Evolutionary conservation across 2,888 invertebrate genomes (phyloP), one percentile per base, ranked within the genome.

Genomic region (Melieria crassipennis): DNA sequence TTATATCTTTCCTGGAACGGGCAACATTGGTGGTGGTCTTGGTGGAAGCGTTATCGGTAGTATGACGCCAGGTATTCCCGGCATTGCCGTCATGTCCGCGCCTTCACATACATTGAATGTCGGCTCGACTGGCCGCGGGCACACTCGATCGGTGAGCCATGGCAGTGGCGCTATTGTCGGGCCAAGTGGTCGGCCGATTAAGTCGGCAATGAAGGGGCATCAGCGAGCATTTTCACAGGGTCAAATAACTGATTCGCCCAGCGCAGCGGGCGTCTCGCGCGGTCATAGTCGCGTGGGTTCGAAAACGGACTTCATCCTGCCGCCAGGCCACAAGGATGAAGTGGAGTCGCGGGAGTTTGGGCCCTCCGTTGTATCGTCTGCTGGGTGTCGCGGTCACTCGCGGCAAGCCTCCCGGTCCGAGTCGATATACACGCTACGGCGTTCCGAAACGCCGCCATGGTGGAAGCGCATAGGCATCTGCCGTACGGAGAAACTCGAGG

Each of bases 391-490:
- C 70, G 92, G 93, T 4, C 94, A 95, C 86, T 94, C 94, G 5
- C 90, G 95, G n/a, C 95, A 94, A 86, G 94, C 95, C 1, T 95
- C 95, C 11, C 91, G 95, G 78, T 94, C 95, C 7, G 96, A 96
- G 86, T 95, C 95, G 70, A 94, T 96, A 76, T 96, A 96, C 87
- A 96, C 96, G 4, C 89, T 96, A 79, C 90, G 95, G 73, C 91
- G 94, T 76, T 90, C 91, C 70, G 92, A 91, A 16, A 91, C 90
- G 1, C 91, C 92, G 11, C 90, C 93, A 1, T 90, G 92, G 80
- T 93, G 93, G 93, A 89, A 91, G 73, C 90, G 92, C 73, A 87
- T 92, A 56, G 87, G 91, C 55, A 83, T 92, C 75, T 89, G 92
- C 82, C 88, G 91, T 13, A 89, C 88, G 74, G 90, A 91, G 62